Evolutionary conservation across 2,797 vertebrate species (phyloP), one percentile per base, ranked within the genome.

Genomic region (Acestrorhynchus altus): DNA sequence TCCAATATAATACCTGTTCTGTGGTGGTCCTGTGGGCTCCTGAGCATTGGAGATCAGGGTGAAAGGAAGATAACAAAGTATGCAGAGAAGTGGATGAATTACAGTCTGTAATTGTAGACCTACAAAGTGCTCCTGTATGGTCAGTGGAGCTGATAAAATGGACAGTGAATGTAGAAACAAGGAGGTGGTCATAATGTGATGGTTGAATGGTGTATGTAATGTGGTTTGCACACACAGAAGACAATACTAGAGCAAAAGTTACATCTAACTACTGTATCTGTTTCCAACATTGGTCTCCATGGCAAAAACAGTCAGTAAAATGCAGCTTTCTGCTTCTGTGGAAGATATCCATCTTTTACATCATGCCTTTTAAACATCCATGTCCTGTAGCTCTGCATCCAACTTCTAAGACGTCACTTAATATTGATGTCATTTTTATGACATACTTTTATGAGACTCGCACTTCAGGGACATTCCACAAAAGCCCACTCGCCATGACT

Each of bases 381-480:
- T 49, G 31, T 74, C 65, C 51, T 79, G 65, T 69, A 57, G 49
- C 63, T 49, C 44, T 74, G 49, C 74, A 73, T 81, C 35, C 51
- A 81, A 81, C 49, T 82, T 82, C 79, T 67, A 78, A 81, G 72
- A 70, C 71, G 35, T 74, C 6, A 68, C 64, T 79, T 73, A 72
- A 79, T 81, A 79, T 47, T 68, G 51, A 76, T 80, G 81, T 79
- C 57, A 39, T 79, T 79, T 83, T 83, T 79, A 82, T 64, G 65
- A 22, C 20, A 76, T 57, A 51, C 57, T 71, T 82, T 83, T 69
- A 82, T 44, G 56, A 77, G 44, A 18, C 16, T 65, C 28, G 28
- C 47, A 72, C 47, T 71, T 67, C 54, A 54, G 54, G 78, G 71
- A 79, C 51, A 35, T 81, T 82, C 46, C 46, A 63, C 49, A 77